A percentile compares a stretch with the other conserved stretches of the same genome.
Evolutionary conservation across 2,113 vertebrate genomes (phyloP).

Genomic region (Crocuta crocuta): DNA sequence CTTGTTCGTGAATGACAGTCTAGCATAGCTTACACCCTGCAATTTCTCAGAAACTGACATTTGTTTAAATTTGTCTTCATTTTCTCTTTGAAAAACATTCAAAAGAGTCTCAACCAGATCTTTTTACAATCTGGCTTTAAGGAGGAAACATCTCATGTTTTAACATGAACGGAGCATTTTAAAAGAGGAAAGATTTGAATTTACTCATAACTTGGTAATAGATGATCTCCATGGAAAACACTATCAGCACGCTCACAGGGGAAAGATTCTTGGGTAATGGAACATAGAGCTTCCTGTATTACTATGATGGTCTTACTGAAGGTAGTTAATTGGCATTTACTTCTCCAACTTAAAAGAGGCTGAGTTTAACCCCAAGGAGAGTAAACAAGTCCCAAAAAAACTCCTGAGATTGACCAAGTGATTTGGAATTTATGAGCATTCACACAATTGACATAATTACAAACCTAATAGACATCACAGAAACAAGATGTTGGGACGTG

Average conservation of each 20-base stretch:
- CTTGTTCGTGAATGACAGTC: neutral
- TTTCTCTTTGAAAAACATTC: neutral
- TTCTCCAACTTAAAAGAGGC: slow-evolving; percentile 41
- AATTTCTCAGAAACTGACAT: neutral
- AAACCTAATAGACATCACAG: slow-evolving; percentile 32
- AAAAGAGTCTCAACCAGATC: neutral
- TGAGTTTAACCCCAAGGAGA: slow-evolving; percentile 30
- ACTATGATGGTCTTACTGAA: neutral
- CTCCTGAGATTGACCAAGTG: neutral
- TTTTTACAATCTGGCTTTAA: neutral
- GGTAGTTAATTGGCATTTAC: neutral
- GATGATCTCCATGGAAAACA: neutral
- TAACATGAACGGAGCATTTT: neutral
- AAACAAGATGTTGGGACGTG: neutral
- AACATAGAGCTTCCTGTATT: neutral
- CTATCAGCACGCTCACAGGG: neutral
- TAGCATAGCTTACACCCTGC: neutral
- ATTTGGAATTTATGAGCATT: slow-evolving; percentile 29
- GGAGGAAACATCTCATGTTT: neutral
- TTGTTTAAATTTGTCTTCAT: neutral
- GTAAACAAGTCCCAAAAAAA: neutral
- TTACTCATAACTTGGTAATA: neutral
- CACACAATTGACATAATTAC: slow-evolving; percentile 44
- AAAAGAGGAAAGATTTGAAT: neutral
- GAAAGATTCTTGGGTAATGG: neutral